A percentile compares a stretch with the other conserved stretches of the same genome.
These are phyloP conservation scores for Cricetomys ansorgei DNA, from an alignment of 2,113 vertebrate species.

Conservation along the genomic window DNA sequence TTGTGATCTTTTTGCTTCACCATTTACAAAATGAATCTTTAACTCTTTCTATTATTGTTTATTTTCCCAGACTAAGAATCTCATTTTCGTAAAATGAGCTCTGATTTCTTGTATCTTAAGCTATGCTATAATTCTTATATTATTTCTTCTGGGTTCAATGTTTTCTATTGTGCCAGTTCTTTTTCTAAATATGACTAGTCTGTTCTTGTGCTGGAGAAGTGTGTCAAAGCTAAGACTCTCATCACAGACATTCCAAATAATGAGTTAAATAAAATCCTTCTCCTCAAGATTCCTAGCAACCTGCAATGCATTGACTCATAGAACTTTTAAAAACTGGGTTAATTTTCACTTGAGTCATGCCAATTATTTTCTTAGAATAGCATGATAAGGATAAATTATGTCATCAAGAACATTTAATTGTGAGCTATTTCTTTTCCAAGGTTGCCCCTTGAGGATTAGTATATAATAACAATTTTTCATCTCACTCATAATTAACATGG, in stretches of 20 bases:
- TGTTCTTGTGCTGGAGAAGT: not conserved
- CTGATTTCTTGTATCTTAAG: not conserved
- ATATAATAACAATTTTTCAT: not conserved
- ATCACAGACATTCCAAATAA: not conserved
- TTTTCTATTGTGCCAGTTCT: not conserved
- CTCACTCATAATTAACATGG: not conserved
- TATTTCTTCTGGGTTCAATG: not conserved
- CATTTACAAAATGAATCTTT: not conserved
- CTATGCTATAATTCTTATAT: not conserved
- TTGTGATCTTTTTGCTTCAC: not conserved
- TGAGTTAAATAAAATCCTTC: not conserved
- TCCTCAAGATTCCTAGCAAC: not conserved
- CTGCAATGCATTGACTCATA: not conserved
- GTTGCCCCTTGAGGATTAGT: not conserved
- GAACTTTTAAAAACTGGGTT: not conserved
- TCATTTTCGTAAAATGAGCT: not conserved
- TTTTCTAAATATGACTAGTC: not conserved
- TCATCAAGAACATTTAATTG: not conserved
- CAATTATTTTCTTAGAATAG: conserved; percentile 37
- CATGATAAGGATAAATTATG: not conserved
- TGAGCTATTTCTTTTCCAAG: not conserved
- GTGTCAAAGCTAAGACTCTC: not conserved
- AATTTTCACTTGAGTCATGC: not conserved
- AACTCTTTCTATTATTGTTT: not conserved
- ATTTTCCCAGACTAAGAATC: not conserved